A percentile compares a stretch with the other conserved stretches of the same genome.
phyloP scores from a whole-genome alignment of 2,888 invertebrate genomes.

The Thera britannica region DNA sequence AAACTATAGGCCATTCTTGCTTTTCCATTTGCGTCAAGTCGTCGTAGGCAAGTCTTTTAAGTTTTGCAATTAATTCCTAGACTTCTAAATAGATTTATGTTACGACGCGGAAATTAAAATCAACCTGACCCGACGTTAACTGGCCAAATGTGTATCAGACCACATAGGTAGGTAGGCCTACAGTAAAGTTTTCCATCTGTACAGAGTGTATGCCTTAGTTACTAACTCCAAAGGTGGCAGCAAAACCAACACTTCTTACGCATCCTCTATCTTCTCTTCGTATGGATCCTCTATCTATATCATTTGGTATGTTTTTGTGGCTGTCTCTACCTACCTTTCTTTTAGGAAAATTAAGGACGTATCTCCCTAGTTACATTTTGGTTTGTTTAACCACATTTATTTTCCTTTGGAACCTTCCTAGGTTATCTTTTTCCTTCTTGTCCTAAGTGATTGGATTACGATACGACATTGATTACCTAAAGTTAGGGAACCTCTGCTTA shows the following conservation, averaged over 20 bases:
- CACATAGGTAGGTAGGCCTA: too few species aligned
- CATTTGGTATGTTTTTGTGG: not conserved
- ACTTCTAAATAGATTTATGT: not conserved
- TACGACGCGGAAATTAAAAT: not conserved
- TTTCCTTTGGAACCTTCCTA: not conserved
- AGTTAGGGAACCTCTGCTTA: not conserved
- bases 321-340: not conserved
- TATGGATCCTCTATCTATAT: too few species aligned
- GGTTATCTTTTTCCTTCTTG: constrained; percentile 1
- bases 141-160: too few species aligned
- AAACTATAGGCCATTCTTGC: constrained; percentile 15
- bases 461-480: constrained; percentile 1
- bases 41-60: not conserved
- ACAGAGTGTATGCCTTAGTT: too few species aligned
- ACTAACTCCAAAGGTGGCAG: too few species aligned
- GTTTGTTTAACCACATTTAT: not conserved
- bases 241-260: too few species aligned
- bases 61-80: not conserved
- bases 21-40: constrained; percentile 4
- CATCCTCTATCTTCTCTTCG: too few species aligned
- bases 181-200: too few species aligned
- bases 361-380: not conserved
- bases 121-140: too few species aligned
- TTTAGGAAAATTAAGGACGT: not conserved
- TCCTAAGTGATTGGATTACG: constrained; percentile 2